Evolutionary conservation across 2,113 vertebrate species (phyloP).

Genomic region (Phrynosoma platyrhinos): DNA sequence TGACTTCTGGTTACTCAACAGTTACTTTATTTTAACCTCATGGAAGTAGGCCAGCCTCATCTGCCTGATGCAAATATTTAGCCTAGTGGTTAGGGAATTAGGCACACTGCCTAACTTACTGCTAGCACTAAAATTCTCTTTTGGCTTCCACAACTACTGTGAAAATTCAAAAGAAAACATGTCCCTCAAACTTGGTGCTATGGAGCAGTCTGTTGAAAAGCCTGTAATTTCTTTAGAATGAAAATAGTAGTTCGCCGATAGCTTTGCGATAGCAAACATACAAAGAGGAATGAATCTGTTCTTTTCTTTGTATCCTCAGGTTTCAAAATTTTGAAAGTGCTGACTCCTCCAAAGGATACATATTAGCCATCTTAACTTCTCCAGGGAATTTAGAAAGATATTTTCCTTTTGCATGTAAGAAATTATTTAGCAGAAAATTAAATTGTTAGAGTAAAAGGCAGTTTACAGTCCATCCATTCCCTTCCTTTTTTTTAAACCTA

Average conservation of each 20-base stretch:
- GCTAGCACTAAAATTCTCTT: constrained; percentile 12
- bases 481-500: too few species aligned
- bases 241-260: constrained; percentile 22
- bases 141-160: constrained; percentile 40
- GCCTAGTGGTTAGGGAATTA: constrained; percentile 24
- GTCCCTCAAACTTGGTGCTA: not conserved
- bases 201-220: not conserved
- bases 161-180: constrained; percentile 53
- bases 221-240: constrained; percentile 40
- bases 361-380: too few species aligned
- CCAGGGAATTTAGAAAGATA: too few species aligned
- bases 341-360: too few species aligned
- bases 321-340: too few species aligned
- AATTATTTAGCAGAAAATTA: too few species aligned
- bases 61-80: constrained; percentile 48
- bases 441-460: too few species aligned
- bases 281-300: not conserved
- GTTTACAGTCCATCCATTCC: too few species aligned
- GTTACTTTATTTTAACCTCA: constrained; percentile 50
- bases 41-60: not conserved
- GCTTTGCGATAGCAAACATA: not conserved
- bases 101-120: not conserved
- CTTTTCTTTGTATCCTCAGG: not conserved
- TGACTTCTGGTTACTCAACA: constrained; percentile 56
- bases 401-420: too few species aligned